Conservation (phyloP, 2,113 vertebrate genomes). For the Cebus imitator region DNA sequence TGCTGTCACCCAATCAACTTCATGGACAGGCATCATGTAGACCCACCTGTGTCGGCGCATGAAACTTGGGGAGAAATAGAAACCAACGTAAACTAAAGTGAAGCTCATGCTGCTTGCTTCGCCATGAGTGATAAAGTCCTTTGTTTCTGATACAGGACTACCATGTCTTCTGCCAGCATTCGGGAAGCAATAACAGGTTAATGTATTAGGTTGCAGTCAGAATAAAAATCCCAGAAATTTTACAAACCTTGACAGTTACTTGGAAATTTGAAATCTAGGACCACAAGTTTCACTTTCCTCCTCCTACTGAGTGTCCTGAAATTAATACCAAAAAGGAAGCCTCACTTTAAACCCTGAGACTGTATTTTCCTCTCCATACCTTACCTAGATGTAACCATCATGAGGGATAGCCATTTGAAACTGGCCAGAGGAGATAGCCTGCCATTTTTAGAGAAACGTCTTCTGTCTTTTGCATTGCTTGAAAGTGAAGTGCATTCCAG, state of each 20-base stretch:
- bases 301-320: background rate
- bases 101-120: background rate
- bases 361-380: background rate
- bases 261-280: background rate
- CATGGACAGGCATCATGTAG: background rate
- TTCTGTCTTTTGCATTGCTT: background rate
- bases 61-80: background rate
- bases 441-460: background rate
- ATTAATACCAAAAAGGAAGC: background rate
- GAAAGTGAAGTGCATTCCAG: background rate
- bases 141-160: background rate
- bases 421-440: too few relatives aligned
- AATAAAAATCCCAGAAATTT: background rate
- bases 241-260: background rate
- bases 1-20: background rate
- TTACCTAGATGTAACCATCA: background rate
- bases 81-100: background rate
- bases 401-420: too few relatives aligned
- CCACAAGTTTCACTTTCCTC: background rate
- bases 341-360: background rate
- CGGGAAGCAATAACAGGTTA: too few relatives aligned
- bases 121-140: background rate
- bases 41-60: accelerated
- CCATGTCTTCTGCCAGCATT: too few relatives aligned
- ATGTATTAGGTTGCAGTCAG: background rate